Conservation (phyloP, 1,140 invertebrate species). For the Zaprionus lachaisei region DNA sequence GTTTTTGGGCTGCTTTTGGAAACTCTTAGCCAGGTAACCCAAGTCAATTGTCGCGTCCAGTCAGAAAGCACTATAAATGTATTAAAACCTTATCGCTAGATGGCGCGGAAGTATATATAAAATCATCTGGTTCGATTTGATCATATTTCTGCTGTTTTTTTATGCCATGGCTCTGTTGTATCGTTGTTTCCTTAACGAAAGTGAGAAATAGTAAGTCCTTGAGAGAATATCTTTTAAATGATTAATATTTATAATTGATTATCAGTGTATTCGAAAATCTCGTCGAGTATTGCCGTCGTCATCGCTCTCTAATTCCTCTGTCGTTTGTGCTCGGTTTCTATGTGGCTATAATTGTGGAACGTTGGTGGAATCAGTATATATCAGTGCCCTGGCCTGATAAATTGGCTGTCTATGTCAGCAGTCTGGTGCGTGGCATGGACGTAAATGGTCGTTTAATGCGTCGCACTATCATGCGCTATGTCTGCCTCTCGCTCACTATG, state of each 20-base stretch:
- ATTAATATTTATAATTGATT: too few relatives aligned
- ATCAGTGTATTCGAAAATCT: constrained; percentile 83
- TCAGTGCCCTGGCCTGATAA: constrained; percentile 92
- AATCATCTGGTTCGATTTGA: constrained; percentile 95
- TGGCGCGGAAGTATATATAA: constrained; percentile 99
- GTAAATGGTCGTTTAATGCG: constrained; percentile 94
- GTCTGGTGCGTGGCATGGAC: constrained; percentile 87
- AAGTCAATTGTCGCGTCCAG: not conserved
- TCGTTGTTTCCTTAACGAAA: constrained; percentile 89
- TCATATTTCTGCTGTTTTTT: constrained; percentile 93
- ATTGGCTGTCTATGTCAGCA: constrained; percentile 91
- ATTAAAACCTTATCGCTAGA: constrained; percentile 79
- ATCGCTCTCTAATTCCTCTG: constrained; percentile 92
- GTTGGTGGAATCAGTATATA: constrained; percentile 96
- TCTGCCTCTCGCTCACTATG: constrained; percentile 93
- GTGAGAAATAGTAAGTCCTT: constrained; percentile 89
- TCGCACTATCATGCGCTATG: constrained; percentile 93
- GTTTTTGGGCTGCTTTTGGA: constrained; percentile 92
- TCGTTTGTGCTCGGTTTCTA: constrained; percentile 96
- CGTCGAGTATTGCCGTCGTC: constrained; percentile 91
- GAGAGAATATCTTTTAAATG: too few relatives aligned
- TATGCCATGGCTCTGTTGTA: constrained; percentile 94
- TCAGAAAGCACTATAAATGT: not conserved
- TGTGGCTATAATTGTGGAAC: constrained; percentile 95
- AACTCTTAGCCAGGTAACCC: constrained; percentile 90